These are phyloP conservation scores for Rhynchomys soricoides DNA, from an alignment of 2,113 vertebrate genomes.

Conservation along the genomic window DNA sequence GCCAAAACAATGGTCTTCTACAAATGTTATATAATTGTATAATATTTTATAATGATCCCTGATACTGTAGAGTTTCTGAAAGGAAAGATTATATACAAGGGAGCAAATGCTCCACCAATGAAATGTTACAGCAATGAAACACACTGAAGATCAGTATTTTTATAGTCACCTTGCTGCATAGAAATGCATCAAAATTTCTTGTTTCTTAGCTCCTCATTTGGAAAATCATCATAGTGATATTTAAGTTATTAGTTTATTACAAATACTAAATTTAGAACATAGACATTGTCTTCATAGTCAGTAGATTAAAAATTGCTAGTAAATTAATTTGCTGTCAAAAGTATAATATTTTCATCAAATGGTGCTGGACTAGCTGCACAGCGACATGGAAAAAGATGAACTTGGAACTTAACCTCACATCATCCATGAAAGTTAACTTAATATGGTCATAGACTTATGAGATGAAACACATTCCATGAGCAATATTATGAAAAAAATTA, in stretches of 20 bases:
- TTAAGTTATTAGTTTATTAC: neutral
- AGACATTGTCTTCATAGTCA: neutral
- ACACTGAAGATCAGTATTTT: neutral
- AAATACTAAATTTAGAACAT: neutral
- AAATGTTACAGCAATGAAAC: neutral
- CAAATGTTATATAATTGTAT: neutral
- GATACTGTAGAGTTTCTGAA: neutral
- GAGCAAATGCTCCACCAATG: neutral
- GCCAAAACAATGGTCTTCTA: neutral
- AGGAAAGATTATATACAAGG: neutral
- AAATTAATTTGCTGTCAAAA: neutral
- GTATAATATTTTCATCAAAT: neutral
- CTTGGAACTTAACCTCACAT: neutral
- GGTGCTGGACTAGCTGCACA: neutral
- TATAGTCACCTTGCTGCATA: neutral
- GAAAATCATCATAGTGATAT: neutral
- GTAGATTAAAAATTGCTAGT: neutral
- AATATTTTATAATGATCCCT: neutral
- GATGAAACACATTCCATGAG: neutral
- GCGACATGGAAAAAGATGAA: neutral
- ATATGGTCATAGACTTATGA: neutral
- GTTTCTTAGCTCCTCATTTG: neutral
- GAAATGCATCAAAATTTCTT: neutral
- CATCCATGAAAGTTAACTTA: neutral
- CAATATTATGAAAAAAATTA: neutral